Evolutionary conservation across 2,113 vertebrate species (phyloP), one percentile per base, ranked within the genome.

Genomic region (Cinclus mexicanus): DNA sequence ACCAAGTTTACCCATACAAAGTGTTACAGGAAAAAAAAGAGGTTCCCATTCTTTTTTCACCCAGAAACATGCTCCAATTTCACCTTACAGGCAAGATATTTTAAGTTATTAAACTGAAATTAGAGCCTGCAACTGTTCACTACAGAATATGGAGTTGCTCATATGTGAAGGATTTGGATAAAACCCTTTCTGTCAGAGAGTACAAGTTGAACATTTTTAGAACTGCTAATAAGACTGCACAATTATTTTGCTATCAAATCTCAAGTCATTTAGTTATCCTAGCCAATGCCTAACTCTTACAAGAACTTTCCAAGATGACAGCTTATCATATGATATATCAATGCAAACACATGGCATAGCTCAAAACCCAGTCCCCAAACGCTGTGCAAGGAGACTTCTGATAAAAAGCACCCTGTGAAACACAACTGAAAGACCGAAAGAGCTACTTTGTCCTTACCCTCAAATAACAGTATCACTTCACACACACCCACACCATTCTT

Each of bases 181-280:
- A 88, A 88, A 20, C 14, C 20, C 33, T 83, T 95, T 87, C 33
- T 55, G 56, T 35, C 8, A 42, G 3, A 84, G 71, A 82, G 41
- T 10, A 86, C 14, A 33, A 33, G 55, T 8, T 52, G 69, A 89
- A 41, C 44, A 87, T 41, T 83, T 60, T 42, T 46, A 80, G 46
- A 83, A 37, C 61, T 63, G 46, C 33, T 44, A 42, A 10, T 84
- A 63, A 63, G 26, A 71, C 29, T 14, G n/a, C 20, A 29, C 67
- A 93, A 83, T 23, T 91, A 26, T 23, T 83, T 89, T 61, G 52
- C 20, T 82, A 89, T 37, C 20, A 93, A 84, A 80, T 53, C 60
- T 90, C 49, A 96, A 74, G 78, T 50, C 0, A 65, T 33, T 68
- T 2, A 19, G 26, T 61, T 89, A 85, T 90, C 42, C 71, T 33